Conservation (phyloP, 2,113 vertebrate species). For the Corythornis vintsioides region DNA sequence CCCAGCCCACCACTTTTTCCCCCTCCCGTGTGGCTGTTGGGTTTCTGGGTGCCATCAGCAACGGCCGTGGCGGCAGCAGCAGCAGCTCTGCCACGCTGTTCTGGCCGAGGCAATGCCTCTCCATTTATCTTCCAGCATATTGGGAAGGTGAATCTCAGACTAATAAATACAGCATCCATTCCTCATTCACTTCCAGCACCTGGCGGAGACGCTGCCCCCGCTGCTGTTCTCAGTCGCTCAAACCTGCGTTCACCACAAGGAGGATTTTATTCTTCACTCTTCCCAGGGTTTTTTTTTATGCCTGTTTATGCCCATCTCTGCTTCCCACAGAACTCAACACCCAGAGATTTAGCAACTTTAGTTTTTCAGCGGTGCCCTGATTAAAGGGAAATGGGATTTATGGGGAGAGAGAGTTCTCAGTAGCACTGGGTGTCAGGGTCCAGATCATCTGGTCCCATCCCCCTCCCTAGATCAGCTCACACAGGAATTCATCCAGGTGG, state of each 20-base stretch:
- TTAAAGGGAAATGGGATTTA: neutral
- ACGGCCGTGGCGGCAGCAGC: conserved; percentile 19
- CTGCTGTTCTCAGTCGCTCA: neutral
- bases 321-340: neutral
- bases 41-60: conserved; percentile 51
- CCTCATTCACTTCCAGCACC: conserved; percentile 19
- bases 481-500: too few relatives aligned
- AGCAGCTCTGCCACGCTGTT: neutral
- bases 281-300: neutral
- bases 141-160: conserved; percentile 21
- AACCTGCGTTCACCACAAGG: neutral
- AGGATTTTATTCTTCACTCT: neutral
- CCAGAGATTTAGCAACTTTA: neutral
- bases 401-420: neutral
- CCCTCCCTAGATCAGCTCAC: too few relatives aligned
- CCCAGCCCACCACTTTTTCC: conserved; percentile 61
- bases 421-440: too few relatives aligned
- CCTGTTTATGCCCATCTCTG: neutral
- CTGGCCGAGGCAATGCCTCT: conserved; percentile 10
- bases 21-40: neutral
- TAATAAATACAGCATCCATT: conserved; percentile 64
- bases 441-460: too few relatives aligned
- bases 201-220: neutral
- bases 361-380: neutral
- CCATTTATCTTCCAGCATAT: conserved; percentile 33